phyloP scores from a whole-genome alignment of 2,113 vertebrate species.

The human (Homo sapiens) region DNA sequence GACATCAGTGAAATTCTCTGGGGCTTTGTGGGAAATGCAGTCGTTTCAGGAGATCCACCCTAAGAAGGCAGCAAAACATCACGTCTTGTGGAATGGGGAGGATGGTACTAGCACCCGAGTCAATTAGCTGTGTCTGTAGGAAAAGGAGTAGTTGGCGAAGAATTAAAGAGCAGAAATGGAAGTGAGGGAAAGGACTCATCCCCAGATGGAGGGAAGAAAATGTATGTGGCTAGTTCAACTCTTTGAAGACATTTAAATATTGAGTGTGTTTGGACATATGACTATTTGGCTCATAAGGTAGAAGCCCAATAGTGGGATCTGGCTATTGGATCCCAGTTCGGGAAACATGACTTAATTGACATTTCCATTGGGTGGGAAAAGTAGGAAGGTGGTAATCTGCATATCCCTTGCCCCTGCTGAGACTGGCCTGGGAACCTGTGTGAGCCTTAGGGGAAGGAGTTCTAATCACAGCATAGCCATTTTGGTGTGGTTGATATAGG shows the following conservation, averaged over 20 bases:
- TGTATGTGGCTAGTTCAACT: too few species aligned
- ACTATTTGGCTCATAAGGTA: background rate
- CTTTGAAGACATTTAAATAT: background rate
- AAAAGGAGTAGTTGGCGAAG: background rate
- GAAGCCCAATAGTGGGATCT: background rate
- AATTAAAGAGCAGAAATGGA: background rate
- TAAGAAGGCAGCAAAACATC: background rate
- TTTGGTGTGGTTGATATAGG: background rate
- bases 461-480: background rate
- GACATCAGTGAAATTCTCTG: background rate
- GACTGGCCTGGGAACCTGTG: background rate
- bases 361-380: background rate
- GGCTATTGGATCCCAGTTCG: background rate
- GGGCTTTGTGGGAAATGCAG: background rate
- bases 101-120: background rate
- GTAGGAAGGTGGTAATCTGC: background rate
- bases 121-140: background rate
- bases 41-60: background rate
- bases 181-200: background rate
- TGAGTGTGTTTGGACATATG: background rate
- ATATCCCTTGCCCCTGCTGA: too few species aligned
- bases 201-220: background rate
- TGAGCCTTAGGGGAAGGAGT: background rate
- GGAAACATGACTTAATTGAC: background rate
- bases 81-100: background rate